Evolutionary conservation across 2,113 vertebrate species (phyloP), one percentile per base, ranked within the genome.

Genomic region (Dissostichus mawsoni): DNA sequence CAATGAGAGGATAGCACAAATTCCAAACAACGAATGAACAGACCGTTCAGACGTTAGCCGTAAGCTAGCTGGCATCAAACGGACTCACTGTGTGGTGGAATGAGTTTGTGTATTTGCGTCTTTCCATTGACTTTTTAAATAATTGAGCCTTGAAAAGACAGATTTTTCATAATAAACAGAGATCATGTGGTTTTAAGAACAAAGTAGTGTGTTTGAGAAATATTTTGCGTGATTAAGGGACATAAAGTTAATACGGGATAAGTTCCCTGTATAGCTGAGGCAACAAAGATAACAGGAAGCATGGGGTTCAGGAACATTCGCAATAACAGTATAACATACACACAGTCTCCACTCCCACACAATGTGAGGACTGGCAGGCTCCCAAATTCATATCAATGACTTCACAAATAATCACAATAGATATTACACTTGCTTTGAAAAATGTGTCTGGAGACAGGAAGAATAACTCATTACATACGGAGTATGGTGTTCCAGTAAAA

Each of bases 391-490:
- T 85, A 89, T 85, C 78, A 74, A 14, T 59, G 76, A 87, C 87
- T 76, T 87, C 67, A 81, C 79, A 83, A 41, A 76, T 74, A 82
- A 89, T 91, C 75, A 84, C 69, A 83, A 78, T 73, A 85, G 78
- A 90, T 90, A 84, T 92, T 86, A 87, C 82, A 76, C 56, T 56
- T 45, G 71, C 75, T 75, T 82, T 84, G 85, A 89, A 91, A 88
- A 90, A 90, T 90, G 86, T 87, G 81, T 12, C 65, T 72, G 1
- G 36, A 78, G 81, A 84, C 78, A 76, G 85, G 82, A 90, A 91
- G 71, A 88, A 87, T 82, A 84, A 89, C 62, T 78, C 53, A 81
- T 93, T 93, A 89, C 89, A 87, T 84, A 90, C 93, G 86, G 74
- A 66, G 76, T 16, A 53, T 48, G 23, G 41, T 14, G 72, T 85